phyloP scores from a whole-genome alignment of 2,113 vertebrate species.

The Ondatra zibethicus region DNA sequence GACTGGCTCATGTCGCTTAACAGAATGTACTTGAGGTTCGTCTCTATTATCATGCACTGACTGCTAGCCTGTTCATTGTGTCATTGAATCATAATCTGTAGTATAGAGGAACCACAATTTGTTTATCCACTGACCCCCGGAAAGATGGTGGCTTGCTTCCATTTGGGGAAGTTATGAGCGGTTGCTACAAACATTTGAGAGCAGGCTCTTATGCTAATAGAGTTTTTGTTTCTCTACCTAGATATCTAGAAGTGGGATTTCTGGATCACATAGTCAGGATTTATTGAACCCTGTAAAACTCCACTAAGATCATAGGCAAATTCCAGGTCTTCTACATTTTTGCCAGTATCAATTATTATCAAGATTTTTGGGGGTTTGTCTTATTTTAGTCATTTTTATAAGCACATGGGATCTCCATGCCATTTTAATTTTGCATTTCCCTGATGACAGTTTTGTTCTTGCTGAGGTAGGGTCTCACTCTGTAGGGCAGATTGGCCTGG shows the following conservation, averaged over 20 bases:
- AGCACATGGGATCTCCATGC: neutral
- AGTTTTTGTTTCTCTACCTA: neutral
- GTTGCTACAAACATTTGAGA: neutral
- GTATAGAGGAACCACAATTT: neutral
- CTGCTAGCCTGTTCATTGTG: neutral
- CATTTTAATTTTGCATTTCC: slow-evolving; percentile 13
- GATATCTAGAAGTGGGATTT: neutral
- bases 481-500: neutral
- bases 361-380: neutral
- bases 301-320: neutral
- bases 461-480: neutral
- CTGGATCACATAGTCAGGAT: neutral
- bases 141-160: neutral
- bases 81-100: neutral
- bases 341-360: neutral
- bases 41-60: fast-evolving
- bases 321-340: neutral
- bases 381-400: neutral
- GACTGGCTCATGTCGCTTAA: neutral
- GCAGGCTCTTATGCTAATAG: neutral
- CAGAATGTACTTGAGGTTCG: neutral
- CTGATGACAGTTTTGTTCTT: neutral
- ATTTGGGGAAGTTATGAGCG: neutral
- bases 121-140: neutral
- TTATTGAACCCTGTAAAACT: neutral